phyloP scores from a whole-genome alignment of 2,797 vertebrate species.

The Siniperca undulata region DNA sequence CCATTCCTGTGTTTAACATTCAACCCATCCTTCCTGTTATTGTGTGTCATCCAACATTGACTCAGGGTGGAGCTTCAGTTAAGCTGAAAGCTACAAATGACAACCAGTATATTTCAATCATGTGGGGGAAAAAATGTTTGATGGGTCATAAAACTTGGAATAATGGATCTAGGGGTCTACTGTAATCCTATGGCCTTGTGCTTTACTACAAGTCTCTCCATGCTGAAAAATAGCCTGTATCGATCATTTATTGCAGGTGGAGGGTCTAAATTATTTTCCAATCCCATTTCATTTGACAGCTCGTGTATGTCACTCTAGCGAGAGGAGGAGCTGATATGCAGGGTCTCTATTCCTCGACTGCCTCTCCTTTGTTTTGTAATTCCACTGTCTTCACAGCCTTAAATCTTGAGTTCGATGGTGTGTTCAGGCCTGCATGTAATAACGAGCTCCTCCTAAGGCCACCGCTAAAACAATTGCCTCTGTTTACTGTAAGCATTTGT shows the following conservation, averaged over 20 bases:
- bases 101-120: conserved; percentile 69
- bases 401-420: conserved; percentile 42
- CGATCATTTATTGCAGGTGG: conserved; percentile 76
- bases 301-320: conserved; percentile 57
- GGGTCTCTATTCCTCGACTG: conserved; percentile 24
- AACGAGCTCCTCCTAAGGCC: conserved; percentile 51
- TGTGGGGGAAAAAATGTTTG: conserved; percentile 29
- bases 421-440: conserved; percentile 34
- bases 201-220: conserved; percentile 37
- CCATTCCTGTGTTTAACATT: conserved; percentile 60
- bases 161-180: conserved; percentile 61
- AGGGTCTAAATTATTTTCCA: conserved; percentile 79
- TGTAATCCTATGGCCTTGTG: conserved; percentile 75
- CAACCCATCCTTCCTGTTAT: conserved; percentile 42
- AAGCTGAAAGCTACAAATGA: conserved; percentile 62
- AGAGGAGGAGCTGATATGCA: conserved; percentile 19
- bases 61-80: conserved; percentile 57
- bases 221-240: conserved; percentile 72
- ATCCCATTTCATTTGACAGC: conserved; percentile 77
- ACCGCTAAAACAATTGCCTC: conserved; percentile 50
- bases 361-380: conserved; percentile 35
- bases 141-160: conserved; percentile 71
- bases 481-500: conserved; percentile 72
- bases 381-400: conserved; percentile 7
- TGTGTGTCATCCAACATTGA: conserved; percentile 48